These are phyloP conservation scores for Heliconius eleuchia DNA, from an alignment of 1,140 invertebrate species.

Conservation along the genomic window DNA sequence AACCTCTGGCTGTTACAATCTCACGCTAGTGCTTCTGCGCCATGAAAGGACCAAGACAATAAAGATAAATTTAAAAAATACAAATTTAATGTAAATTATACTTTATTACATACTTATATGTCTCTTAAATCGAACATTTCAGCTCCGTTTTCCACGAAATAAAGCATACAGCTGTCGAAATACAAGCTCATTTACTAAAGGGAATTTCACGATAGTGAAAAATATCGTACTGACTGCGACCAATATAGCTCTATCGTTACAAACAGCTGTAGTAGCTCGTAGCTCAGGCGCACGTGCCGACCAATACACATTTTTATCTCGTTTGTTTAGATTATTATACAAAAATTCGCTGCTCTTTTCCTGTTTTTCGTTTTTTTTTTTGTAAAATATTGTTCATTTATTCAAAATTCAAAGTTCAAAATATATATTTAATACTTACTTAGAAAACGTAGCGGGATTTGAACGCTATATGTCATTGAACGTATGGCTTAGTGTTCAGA, in stretches of 20 bases:
- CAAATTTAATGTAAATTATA: neutral
- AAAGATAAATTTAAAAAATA: neutral
- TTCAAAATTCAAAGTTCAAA: too few species aligned
- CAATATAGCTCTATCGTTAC: constrained; percentile 15
- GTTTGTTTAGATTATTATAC: neutral
- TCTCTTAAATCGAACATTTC: neutral
- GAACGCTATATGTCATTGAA: too few species aligned
- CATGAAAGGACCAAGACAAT: too few species aligned
- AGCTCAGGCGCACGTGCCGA: constrained; percentile 22
- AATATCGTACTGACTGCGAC: constrained; percentile 19
- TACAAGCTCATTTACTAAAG: constrained; percentile 20
- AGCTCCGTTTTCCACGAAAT: neutral
- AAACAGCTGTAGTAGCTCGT: constrained; percentile 23
- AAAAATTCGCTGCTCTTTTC: neutral
- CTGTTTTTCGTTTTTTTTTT: too few species aligned
- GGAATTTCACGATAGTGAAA: constrained; percentile 25
- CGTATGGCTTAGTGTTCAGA: too few species aligned
- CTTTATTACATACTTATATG: neutral
- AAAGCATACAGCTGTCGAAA: constrained; percentile 19
- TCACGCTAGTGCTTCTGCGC: too few species aligned
- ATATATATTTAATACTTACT: too few species aligned
- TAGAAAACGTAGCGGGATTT: too few species aligned
- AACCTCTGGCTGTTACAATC: too few species aligned
- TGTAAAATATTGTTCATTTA: too few species aligned
- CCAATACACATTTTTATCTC: constrained; percentile 18